phyloP scores from a whole-genome alignment of 2,888 invertebrate genomes.

The Thysanoteuthis rhombus region DNA sequence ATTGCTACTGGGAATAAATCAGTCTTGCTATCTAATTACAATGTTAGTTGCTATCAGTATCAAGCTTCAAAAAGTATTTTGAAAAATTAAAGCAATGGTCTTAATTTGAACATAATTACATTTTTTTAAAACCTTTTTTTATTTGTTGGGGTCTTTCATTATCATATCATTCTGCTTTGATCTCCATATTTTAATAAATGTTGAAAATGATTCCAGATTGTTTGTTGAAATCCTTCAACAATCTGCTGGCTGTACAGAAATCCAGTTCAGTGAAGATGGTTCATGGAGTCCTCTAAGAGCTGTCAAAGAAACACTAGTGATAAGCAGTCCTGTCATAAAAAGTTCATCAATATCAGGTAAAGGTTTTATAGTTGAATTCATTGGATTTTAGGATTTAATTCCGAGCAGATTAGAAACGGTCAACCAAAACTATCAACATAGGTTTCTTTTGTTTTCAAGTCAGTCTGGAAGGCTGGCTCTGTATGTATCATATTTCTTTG shows the following conservation, averaged over 20 bases:
- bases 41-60: too few species aligned
- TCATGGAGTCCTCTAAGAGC: constrained; percentile 65
- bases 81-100: background rate
- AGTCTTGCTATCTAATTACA: too few species aligned
- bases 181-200: background rate
- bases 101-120: too few species aligned
- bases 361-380: background rate
- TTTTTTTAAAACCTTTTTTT: background rate
- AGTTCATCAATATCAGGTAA: constrained; percentile 34
- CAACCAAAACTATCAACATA: too few species aligned
- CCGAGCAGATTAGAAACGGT: too few species aligned
- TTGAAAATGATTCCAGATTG: constrained; percentile 53
- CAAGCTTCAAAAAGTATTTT: too few species aligned
- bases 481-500: too few species aligned
- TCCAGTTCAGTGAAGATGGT: constrained; percentile 68
- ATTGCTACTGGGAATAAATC: too few species aligned
- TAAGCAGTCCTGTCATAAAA: constrained; percentile 48
- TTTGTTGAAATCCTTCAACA: constrained; percentile 67
- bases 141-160: background rate
- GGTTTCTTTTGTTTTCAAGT: background rate
- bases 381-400: background rate
- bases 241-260: constrained; percentile 65
- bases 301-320: constrained; percentile 51
- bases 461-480: too few species aligned
- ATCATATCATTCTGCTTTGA: constrained; percentile 14